Base-by-base conservation (phyloP, 2,797 vertebrate genomes). In the Aeoliscus strigatus region DNA sequence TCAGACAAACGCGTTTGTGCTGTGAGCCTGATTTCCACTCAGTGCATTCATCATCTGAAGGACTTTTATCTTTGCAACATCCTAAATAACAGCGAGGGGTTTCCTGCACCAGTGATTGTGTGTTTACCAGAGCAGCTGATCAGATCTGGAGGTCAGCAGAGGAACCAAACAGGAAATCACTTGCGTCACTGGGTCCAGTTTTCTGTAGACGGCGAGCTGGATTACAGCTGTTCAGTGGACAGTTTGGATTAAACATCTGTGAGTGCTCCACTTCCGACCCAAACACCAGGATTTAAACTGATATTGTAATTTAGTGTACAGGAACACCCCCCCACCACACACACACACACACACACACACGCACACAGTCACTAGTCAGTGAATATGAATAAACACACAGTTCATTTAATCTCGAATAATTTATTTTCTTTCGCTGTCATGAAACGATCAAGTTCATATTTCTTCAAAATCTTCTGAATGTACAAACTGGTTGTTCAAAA, bases 121-220 rank as follows among this genome's bases (percentile, higher is more conserved):
- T 25, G 25, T 50, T 48, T 55, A 52, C 60, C 55, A 31, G 3
- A 12, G 3, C 9, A 17, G 28, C 38, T 32, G 33, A 66, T 67
- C 49, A 31, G 53, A 58, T 35, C 38, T 51, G 27, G 38, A 40
- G 21, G 34, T 41, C 51, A 55, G 56, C 28, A 2, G 15, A 39
- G 45, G 58, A 69, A 30, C 14, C 3, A 30, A 46, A 45, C 24
- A 71, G 73, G 70, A 76, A 69, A 42, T 11, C 8, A 30, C 41
- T 48, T 32, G 32, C 46, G 18, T 73, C 66, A 31, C n/a, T 0
- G 23, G 18, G 41, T 49, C 21, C 30, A 16, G n/a, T 46, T 53
- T 49, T 35, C n/a, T 48, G 4, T 1, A 10, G 11, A 25, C 0
- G 0, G 32, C 1, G 5, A 14, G 24, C 17, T 8, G 3, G 6